These are phyloP conservation scores for Henicopernis longicauda DNA, from an alignment of 2,113 vertebrate genomes.

Conservation along the genomic window DNA sequence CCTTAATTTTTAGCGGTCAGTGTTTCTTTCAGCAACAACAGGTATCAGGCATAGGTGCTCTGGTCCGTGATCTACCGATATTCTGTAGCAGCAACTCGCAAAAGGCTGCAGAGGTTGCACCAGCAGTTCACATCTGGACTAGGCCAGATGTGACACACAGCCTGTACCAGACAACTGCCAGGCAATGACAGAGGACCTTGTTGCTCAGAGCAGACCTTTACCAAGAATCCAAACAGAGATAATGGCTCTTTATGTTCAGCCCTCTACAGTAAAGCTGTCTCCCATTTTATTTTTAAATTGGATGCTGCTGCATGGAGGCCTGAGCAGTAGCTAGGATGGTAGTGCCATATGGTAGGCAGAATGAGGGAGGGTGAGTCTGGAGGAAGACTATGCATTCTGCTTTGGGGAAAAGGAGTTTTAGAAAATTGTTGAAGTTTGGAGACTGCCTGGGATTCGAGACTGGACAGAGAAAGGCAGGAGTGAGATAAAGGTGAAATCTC, in stretches of 20 bases:
- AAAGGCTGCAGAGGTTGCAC: not conserved
- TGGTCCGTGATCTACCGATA: rapidly evolving
- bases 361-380: rapidly evolving
- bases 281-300: not conserved
- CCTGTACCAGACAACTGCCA: not conserved
- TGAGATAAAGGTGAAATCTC: not conserved
- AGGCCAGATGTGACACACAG: not conserved
- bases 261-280: not conserved
- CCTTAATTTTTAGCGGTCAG: not conserved
- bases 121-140: not conserved
- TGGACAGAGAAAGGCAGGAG: not conserved
- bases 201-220: not conserved
- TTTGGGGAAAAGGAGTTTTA: not conserved
- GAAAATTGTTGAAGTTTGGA: not conserved
- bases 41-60: not conserved
- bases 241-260: not conserved
- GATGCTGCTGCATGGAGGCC: not conserved
- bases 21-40: not conserved
- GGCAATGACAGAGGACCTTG: not conserved
- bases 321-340: not conserved
- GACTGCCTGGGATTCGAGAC: not conserved
- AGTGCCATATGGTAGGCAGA: not conserved
- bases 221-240: not conserved
- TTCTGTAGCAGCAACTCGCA: not conserved
- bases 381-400: not conserved